phyloP scores from a whole-genome alignment of 2,797 vertebrate genomes.

The Meda fulgida region DNA sequence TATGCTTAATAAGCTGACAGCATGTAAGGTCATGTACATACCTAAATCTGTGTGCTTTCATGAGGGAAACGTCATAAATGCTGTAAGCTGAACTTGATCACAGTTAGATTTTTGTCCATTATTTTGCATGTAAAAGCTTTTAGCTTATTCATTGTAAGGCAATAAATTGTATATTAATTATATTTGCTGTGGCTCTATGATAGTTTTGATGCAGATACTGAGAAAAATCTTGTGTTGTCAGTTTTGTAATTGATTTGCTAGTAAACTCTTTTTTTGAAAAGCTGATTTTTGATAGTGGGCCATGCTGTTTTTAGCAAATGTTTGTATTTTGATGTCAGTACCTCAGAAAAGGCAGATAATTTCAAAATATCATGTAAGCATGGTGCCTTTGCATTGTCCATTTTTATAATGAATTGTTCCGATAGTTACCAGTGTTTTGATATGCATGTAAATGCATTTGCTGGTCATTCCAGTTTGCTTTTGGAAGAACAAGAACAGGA shows the following conservation, averaged over 20 bases:
- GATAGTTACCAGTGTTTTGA: neutral
- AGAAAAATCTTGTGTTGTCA: neutral
- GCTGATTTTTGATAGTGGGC: neutral
- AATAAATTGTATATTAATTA: neutral
- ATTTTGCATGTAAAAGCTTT: neutral
- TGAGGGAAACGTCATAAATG: constrained; percentile 4
- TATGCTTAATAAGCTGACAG: constrained; percentile 32
- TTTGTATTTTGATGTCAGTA: neutral
- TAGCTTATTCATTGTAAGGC: neutral
- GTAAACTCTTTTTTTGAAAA: neutral
- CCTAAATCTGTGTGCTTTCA: constrained; percentile 5
- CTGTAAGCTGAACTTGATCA: neutral
- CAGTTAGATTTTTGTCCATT: neutral
- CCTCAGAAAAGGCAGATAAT: neutral
- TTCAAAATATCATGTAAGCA: neutral
- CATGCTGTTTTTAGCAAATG: neutral
- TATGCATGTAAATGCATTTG: neutral
- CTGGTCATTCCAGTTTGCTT: neutral
- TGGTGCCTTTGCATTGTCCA: neutral
- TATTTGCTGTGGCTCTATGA: neutral
- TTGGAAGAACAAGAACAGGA: constrained; percentile 23
- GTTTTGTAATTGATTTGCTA: neutral
- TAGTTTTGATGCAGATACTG: neutral
- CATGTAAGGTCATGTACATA: constrained; percentile 38
- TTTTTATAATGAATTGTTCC: neutral